Base-by-base conservation (phyloP, 2,797 vertebrate species). In the Pteropus rufus region DNA sequence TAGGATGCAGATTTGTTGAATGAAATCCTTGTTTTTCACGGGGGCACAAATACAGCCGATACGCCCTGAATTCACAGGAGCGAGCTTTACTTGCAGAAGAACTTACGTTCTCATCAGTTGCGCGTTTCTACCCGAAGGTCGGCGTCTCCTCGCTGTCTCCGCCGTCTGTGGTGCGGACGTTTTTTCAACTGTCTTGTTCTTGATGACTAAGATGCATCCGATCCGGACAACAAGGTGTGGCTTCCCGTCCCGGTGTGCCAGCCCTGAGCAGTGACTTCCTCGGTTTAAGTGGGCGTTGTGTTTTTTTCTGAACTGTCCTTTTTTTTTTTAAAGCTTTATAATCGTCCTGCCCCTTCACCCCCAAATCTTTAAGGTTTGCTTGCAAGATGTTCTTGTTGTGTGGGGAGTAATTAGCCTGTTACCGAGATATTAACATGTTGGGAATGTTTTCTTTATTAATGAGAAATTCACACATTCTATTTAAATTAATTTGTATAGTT, bases 401-500 rank as follows among this genome's bases (percentile, higher is more conserved):
- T 98, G 99, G 99, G 98, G 97, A 98, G 99, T 99, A 99, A 99
- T 99, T 99, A 99, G 99, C 99, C 98, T 98, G 98, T 99, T 99
- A 99, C 98, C 99, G 99, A 99, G 99, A 99, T 99, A 99, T 99
- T 99, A 99, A 99, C 99, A 98, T 98, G 99, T 98, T 98, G 98
- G 97, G 98, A 99, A 98, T 99, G 99, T 99, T 99, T 99, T 99
- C 99, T 99, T 99, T 99, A 99, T 99, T 99, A 99, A 99, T 99
- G 99, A 99, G 99, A 98, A 98, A 98, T 98, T 98, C 98, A 97
- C 98, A 98, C 98, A 98, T 99, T 98, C 98, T 98, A 98, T 98
- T 98, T 98, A 98, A 98, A 98, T 98, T 98, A 98, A 99, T 99
- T 99, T 99, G 98, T 97, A 98, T 98, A 98, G 99, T 99, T 99